A percentile compares a stretch with the other conserved stretches of the same genome.
These are phyloP conservation scores for Castor canadensis DNA, from an alignment of 2,113 vertebrate genomes.

Conservation along the genomic window DNA sequence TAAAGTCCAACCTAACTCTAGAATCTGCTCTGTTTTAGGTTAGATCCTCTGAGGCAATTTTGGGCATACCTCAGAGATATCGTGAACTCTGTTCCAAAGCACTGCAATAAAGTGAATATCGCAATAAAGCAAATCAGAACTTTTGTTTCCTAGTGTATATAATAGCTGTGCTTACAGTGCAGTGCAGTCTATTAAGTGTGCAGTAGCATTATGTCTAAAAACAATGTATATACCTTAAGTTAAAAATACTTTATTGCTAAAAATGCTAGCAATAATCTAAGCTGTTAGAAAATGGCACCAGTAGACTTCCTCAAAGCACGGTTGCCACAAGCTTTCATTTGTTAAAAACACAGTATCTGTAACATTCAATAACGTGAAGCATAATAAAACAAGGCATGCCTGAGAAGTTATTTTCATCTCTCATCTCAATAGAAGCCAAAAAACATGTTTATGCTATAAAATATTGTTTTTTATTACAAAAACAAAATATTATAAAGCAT, in stretches of 20 bases:
- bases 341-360: background rate
- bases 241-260: background rate
- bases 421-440: background rate
- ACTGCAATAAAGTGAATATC: background rate
- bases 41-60: background rate
- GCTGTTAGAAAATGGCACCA: background rate
- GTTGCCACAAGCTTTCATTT: background rate
- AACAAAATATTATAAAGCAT: slow-evolving; percentile 22
- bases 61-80: background rate
- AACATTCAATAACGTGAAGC: background rate
- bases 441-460: background rate
- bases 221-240: background rate
- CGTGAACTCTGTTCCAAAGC: background rate
- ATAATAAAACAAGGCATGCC: background rate
- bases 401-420: background rate
- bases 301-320: background rate
- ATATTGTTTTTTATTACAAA: background rate
- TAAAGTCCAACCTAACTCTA: background rate
- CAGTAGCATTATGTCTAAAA: background rate
- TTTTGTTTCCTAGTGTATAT: background rate
- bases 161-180: background rate
- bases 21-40: background rate
- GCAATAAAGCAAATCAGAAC: too few relatives aligned
- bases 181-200: background rate
- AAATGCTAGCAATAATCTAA: background rate